phyloP scores from a whole-genome alignment of 1,140 invertebrate genomes.

The Vollenhovia emeryi region DNA sequence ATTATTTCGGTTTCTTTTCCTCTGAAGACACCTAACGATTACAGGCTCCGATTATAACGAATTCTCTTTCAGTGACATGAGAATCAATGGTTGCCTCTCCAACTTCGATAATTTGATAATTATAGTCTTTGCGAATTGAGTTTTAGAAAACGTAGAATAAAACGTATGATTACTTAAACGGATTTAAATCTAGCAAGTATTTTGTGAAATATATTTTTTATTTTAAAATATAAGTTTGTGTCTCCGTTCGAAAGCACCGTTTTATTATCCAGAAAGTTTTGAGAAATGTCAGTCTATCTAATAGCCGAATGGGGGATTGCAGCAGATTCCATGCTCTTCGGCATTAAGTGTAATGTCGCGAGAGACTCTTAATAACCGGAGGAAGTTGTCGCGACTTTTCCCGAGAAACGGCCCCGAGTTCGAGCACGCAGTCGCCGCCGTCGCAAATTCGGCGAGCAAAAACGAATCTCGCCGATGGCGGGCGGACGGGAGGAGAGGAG shows the following conservation, averaged over 20 bases:
- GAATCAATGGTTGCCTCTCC: not conserved
- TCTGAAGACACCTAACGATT: not conserved
- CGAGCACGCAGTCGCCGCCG: conserved; percentile 5
- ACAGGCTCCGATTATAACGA: not conserved
- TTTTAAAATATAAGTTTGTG: not conserved
- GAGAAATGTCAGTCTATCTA: not conserved
- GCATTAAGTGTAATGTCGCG: not conserved
- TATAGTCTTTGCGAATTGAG: not conserved
- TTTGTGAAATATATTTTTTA: not conserved
- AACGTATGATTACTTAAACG: not conserved
- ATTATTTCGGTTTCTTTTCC: not conserved
- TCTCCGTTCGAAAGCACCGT: not conserved
- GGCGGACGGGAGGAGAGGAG: conserved; percentile 23
- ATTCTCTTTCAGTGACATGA: not conserved
- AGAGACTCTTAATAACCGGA: conserved; percentile 17
- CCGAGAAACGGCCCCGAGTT: conserved; percentile 17
- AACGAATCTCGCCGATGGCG: conserved; percentile 63
- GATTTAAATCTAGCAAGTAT: not conserved
- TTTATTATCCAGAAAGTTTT: not conserved
- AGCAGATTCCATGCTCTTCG: not conserved
- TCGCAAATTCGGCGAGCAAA: conserved; percentile 61
- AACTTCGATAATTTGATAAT: not conserved
- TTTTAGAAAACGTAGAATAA: not conserved
- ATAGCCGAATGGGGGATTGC: not conserved
- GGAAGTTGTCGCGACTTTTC: conserved; percentile 37